Conservation (phyloP, 2,888 invertebrate species). For the Chydorus sphaericus region DNA sequence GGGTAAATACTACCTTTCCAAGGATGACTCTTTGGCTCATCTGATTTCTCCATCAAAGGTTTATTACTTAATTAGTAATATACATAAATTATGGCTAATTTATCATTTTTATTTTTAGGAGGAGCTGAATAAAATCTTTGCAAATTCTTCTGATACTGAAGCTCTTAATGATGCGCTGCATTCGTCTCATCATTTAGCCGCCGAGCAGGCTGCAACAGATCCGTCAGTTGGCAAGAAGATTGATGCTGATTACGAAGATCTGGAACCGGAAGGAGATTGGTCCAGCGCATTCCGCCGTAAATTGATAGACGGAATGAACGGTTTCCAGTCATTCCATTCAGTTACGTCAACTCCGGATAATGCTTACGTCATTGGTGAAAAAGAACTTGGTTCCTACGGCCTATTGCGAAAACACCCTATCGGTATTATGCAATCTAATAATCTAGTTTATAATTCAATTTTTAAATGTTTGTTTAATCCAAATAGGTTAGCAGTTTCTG, state of each 20-base stretch:
- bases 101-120: constrained; percentile 35
- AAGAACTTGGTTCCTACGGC: constrained; percentile 26
- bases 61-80: constrained; percentile 24
- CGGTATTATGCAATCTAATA: constrained; percentile 24
- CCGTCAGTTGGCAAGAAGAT: too few relatives aligned
- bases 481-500: constrained; percentile 6
- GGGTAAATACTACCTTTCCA: constrained; percentile 61
- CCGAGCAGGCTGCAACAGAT: neutral
- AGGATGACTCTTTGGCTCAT: constrained; percentile 53
- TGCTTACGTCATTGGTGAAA: constrained; percentile 24
- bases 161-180: constrained; percentile 55
- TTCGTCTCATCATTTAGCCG: neutral
- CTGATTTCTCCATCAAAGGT: constrained; percentile 29
- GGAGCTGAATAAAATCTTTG: constrained; percentile 52
- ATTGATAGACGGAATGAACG: constrained; percentile 27
- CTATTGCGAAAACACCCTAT: constrained; percentile 27
- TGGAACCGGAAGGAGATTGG: constrained; percentile 27
- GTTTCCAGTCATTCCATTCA: neutral
- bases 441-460: too few relatives aligned
- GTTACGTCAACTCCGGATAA: constrained; percentile 9
- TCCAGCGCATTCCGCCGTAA: constrained; percentile 22
- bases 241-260: constrained; percentile 32
- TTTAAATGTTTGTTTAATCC: too few relatives aligned
- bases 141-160: constrained; percentile 52
- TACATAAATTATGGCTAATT: neutral